Evolutionary conservation across 2,113 vertebrate species (phyloP).

Genomic region (Melanostigma gelatinosum): DNA sequence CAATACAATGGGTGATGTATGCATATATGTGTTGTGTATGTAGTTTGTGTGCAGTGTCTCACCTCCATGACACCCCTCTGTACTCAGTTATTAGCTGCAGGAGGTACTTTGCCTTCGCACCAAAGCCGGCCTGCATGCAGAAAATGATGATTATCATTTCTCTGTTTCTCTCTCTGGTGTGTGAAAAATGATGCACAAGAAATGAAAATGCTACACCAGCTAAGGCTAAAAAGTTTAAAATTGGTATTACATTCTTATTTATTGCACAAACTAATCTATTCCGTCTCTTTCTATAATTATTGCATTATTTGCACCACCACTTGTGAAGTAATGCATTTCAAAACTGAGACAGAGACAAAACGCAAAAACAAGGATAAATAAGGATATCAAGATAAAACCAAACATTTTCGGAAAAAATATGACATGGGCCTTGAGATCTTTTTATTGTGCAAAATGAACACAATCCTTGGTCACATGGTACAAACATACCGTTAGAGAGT

Average conservation of each 20-base stretch:
- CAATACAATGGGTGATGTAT: neutral
- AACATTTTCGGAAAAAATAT: neutral
- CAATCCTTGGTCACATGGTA: neutral
- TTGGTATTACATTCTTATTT: neutral
- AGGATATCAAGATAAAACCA: neutral
- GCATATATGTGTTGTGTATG: neutral
- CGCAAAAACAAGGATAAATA: neutral
- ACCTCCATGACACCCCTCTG: slow-evolving; percentile 94
- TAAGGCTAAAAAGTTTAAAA: neutral
- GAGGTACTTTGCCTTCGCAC: slow-evolving; percentile 82
- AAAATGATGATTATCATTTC: neutral
- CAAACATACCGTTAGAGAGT: slow-evolving; percentile 89
- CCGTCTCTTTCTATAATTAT: neutral
- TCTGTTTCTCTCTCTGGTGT: neutral
- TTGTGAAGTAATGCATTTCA: neutral
- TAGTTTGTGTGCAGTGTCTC: slow-evolving; percentile 45
- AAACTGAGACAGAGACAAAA: neutral
- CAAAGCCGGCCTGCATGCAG: slow-evolving; percentile 83
- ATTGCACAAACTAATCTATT: neutral
- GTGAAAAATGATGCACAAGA: neutral
- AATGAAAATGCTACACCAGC: neutral
- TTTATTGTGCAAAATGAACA: neutral
- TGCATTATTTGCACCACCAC: neutral
- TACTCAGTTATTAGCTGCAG: slow-evolving; percentile 75
- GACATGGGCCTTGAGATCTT: neutral